Percentiles rank a stretch among this genome's conserved stretches.
phyloP scores from a whole-genome alignment of 2,113 vertebrate species.

The Eolophus roseicapilla region DNA sequence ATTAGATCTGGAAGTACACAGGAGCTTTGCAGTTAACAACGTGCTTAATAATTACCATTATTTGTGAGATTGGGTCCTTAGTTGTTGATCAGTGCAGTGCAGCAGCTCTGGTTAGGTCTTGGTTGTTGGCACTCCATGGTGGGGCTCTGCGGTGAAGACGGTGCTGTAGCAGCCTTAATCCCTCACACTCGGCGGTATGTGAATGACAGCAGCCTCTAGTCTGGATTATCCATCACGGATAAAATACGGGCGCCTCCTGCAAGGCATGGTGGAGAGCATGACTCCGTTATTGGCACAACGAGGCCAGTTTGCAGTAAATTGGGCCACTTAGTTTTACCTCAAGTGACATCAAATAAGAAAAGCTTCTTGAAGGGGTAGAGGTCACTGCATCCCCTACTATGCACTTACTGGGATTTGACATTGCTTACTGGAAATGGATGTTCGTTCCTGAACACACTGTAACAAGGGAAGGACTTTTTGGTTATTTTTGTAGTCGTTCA shows the following conservation, averaged over 20 bases:
- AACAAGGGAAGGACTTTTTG: constrained; percentile 66
- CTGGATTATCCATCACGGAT: neutral
- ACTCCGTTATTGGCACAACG: neutral
- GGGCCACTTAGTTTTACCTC: constrained; percentile 75
- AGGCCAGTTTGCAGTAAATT: constrained; percentile 27
- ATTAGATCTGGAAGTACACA: neutral
- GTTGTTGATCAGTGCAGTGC: neutral
- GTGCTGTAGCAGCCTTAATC: constrained; percentile 55
- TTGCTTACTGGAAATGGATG: constrained; percentile 66
- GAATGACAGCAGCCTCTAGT: constrained; percentile 2
- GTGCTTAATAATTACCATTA: neutral
- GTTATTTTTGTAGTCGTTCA: constrained; percentile 57
- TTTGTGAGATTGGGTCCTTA: neutral
- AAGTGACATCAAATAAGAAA: constrained; percentile 58
- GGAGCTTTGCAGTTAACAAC: neutral
- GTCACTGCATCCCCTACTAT: constrained; percentile 72
- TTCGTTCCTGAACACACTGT: constrained; percentile 56
- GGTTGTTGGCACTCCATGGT: rapidly evolving
- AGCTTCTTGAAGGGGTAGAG: constrained; percentile 59
- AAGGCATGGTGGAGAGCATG: neutral
- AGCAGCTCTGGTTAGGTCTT: neutral
- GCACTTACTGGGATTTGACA: constrained; percentile 71
- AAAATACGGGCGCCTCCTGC: neutral
- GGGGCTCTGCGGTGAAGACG: neutral
- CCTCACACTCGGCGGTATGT: neutral